Evolutionary conservation across 2,113 vertebrate species (phyloP).

Genomic region (Cepphus grylle): DNA sequence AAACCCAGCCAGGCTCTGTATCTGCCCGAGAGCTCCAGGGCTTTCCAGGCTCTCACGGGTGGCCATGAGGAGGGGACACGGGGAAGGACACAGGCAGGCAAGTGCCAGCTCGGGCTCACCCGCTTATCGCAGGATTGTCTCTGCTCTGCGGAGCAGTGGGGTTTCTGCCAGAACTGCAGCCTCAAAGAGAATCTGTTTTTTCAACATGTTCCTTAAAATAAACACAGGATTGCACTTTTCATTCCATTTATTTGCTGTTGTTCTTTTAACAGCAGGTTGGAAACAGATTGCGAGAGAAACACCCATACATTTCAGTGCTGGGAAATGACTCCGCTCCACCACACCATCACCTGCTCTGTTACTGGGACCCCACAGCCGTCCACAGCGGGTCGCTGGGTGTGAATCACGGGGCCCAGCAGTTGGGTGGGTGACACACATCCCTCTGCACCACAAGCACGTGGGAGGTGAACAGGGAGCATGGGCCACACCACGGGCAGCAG

Average conservation of each 20-base stretch:
- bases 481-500: background rate
- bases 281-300: background rate
- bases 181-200: conserved; percentile 39
- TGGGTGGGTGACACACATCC: background rate
- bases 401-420: background rate
- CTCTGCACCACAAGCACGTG: accelerated
- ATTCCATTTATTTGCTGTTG: conserved; percentile 27
- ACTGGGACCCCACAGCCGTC: background rate
- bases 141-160: background rate
- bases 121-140: background rate
- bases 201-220: conserved; percentile 31
- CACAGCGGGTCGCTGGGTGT: accelerated
- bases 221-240: conserved; percentile 15
- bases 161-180: conserved; percentile 32
- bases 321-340: background rate
- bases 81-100: accelerated
- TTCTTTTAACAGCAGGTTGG: background rate
- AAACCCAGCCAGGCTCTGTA: background rate
- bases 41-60: background rate
- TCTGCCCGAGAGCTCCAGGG: background rate
- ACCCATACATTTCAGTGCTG: background rate
- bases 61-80: accelerated
- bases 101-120: background rate
- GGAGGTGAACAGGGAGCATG: background rate
- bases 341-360: background rate